A percentile compares a stretch with the other conserved stretches of the same genome.
Conservation (phyloP, 2,888 invertebrate species). For the Mylabris sibirica region DNA sequence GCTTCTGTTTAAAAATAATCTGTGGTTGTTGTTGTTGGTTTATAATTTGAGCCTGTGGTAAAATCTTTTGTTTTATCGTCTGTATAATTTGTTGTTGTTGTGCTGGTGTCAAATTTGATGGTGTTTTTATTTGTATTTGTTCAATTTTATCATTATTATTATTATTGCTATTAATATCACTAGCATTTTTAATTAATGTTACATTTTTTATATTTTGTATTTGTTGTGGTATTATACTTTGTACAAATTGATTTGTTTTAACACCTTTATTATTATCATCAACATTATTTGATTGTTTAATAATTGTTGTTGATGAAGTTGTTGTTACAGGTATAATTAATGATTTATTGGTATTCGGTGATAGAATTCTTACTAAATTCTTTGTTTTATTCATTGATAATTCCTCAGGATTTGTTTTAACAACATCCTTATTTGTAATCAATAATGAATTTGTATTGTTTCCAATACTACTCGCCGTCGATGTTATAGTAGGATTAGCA, state of each 20-base stretch:
- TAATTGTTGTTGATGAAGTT: conserved; percentile 28
- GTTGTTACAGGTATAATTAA: conserved; percentile 61
- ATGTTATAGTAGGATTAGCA: neutral
- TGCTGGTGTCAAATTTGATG: conserved; percentile 54
- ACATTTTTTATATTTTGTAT: conserved; percentile 59
- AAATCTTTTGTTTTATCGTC: conserved; percentile 57
- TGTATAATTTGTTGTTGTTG: conserved; percentile 63
- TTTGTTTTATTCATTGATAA: conserved; percentile 45
- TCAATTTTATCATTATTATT: conserved; percentile 32
- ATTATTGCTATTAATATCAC: conserved; percentile 41
- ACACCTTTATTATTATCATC: conserved; percentile 30
- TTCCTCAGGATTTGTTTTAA: conserved; percentile 41
- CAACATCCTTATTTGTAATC: conserved; percentile 31
- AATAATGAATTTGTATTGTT: conserved; percentile 34
- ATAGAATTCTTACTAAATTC: conserved; percentile 58
- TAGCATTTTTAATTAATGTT: conserved; percentile 51
- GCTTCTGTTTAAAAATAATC: conserved; percentile 64
- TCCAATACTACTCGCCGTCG: conserved; percentile 26
- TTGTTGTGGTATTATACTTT: conserved; percentile 56
- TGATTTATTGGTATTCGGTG: conserved; percentile 59
- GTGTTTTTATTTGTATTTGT: conserved; percentile 50
- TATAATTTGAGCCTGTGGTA: conserved; percentile 57
- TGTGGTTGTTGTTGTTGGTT: conserved; percentile 48
- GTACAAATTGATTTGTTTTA: conserved; percentile 52
- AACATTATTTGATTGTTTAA: conserved; percentile 26